Evolutionary conservation across 2,113 vertebrate species (phyloP).

Genomic region (Eubucco bourcierii): DNA sequence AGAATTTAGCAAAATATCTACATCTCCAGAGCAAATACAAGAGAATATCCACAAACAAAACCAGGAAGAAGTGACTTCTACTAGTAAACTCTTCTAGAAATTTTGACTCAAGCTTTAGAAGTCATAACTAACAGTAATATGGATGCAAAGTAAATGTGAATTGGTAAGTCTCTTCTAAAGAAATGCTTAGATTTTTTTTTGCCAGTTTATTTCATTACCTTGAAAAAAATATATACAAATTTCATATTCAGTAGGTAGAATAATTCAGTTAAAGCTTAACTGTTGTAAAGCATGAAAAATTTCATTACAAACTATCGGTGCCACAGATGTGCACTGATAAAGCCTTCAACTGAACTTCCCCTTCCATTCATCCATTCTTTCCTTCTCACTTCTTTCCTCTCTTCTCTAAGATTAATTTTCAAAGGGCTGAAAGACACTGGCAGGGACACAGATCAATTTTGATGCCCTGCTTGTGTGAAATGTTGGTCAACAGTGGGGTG

Average conservation of each 20-base stretch:
- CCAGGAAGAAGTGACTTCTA: neutral
- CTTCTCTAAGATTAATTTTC: neutral
- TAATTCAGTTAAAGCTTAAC: neutral
- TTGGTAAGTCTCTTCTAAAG: neutral
- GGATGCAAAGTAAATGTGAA: neutral
- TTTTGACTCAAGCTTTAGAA: neutral
- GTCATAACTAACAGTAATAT: neutral
- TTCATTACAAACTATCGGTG: neutral
- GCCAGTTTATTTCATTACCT: neutral
- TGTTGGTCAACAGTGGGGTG: no score
- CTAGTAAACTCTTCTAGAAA: neutral
- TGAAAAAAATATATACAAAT: neutral
- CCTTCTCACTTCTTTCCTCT: neutral
- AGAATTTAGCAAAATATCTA: neutral
- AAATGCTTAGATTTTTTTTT: neutral
- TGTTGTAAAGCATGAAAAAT: neutral
- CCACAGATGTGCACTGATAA: neutral
- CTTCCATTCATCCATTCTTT: neutral
- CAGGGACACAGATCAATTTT: neutral
- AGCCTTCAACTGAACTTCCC: neutral
- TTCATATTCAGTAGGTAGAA: neutral
- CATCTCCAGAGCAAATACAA: neutral
- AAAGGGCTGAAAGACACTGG: neutral
- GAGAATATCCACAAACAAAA: neutral
- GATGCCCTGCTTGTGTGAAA: neutral